These are phyloP conservation scores for Ctenicera cuprea DNA, from an alignment of 2,888 invertebrate genomes.

Conservation along the genomic window DNA sequence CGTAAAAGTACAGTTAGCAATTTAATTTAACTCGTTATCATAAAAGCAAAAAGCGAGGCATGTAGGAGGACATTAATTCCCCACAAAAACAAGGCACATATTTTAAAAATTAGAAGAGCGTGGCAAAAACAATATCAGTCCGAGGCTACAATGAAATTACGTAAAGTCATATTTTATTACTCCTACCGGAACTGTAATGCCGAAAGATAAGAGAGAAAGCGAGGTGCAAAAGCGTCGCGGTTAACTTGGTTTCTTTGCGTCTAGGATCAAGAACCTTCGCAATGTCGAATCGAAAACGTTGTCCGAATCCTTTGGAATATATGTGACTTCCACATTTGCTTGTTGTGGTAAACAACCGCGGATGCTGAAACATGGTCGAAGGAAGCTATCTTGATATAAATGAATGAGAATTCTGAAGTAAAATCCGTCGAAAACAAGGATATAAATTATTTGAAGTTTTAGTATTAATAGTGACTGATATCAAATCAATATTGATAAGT, in stretches of 20 bases:
- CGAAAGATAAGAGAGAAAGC: background rate
- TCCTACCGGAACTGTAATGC: slow-evolving; percentile 2
- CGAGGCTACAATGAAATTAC: background rate
- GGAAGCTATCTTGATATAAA: slow-evolving; percentile 6
- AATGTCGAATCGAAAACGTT: slow-evolving; percentile 9
- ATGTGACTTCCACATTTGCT: slow-evolving; percentile 1
- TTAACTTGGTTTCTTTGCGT: background rate
- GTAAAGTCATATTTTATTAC: slow-evolving; percentile 6
- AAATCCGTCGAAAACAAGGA: slow-evolving; percentile 26
- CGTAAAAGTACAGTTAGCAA: slow-evolving; percentile 11
- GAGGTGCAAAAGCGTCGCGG: slow-evolving; percentile 11
- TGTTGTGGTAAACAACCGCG: slow-evolving; percentile 21
- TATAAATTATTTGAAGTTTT: slow-evolving; percentile 24
- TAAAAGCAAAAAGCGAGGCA: background rate
- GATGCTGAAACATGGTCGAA: background rate
- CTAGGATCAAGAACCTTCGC: slow-evolving; percentile 4
- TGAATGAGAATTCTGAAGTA: slow-evolving; percentile 10
- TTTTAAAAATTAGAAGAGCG: background rate
- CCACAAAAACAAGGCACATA: too few relatives aligned
- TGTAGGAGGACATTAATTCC: background rate
- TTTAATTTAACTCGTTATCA: background rate
- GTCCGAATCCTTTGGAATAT: slow-evolving; percentile 7
- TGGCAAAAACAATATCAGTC: background rate
- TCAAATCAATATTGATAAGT: background rate
- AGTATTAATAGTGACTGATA: background rate